Base-by-base conservation (phyloP, 1,140 invertebrate species). In the Aradophagus sp. region DNA sequence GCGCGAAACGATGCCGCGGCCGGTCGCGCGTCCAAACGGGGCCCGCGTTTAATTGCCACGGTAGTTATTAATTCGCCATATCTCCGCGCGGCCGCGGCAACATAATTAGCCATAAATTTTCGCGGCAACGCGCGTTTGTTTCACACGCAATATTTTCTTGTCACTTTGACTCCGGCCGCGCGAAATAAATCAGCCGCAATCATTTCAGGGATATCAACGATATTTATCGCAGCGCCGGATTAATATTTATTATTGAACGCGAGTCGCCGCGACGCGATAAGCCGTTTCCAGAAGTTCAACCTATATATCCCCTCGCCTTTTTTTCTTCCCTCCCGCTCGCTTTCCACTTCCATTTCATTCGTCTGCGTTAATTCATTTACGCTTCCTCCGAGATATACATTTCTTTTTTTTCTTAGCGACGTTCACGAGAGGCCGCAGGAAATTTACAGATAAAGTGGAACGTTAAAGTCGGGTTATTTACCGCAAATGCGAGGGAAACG, bases 31-130 rank as follows among this genome's bases (percentile, higher is more conserved):
- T 23, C 16, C 29, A 10, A 29, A 47, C 20, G 35, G 32, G 20
- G 16, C 56, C 48, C 36, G 35, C 55, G 52, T 70, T 70, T 70
- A 63, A 70, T 70, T 70, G 67, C 58, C 16, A 47, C 58, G 52
- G 52, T 50, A 55, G 58, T 61, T 61, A 70, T 62, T 70, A 70
- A 70, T 62, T 50, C 67, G 42, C 44, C 31, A 52, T 52, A 58
- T 63, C 58, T 27, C 29, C 8, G 14, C n/a, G n/a, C n/a, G n/a
- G n/a, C n/a, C 42, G 47, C 38, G 23, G 35, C 26, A 61, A 50
- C 55, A 69, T 69, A 69, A 69, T 69, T 61, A 69, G 41, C 65
- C 42, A 69, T 69, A 69, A 69, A 69, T 69, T 69, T 56, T 32
- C 55, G 35, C 35, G 20, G 55, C 41, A 27, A 38, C 26, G 36